These are phyloP conservation scores for Euwallacea similis DNA, from an alignment of 1,140 invertebrate species.

Conservation along the genomic window DNA sequence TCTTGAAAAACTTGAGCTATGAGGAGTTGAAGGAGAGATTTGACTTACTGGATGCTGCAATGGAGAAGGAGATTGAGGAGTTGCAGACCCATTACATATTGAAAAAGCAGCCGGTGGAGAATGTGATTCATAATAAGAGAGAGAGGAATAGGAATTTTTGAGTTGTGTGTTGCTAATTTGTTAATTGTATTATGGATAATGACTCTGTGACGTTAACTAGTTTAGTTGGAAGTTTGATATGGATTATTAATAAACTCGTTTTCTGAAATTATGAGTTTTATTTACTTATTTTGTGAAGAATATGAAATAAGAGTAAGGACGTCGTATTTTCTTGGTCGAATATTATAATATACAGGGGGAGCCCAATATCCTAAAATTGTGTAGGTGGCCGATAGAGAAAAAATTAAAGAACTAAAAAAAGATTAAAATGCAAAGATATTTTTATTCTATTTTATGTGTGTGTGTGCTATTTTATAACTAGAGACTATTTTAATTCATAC, in stretches of 20 bases:
- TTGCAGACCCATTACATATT: slow-evolving; percentile 92
- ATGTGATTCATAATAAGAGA: slow-evolving; percentile 83
- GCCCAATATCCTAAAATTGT: too few species aligned
- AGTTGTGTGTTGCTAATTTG: neutral
- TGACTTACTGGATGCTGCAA: slow-evolving; percentile 91
- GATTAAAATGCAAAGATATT: too few species aligned
- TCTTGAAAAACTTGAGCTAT: slow-evolving; percentile 68
- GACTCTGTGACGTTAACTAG: neutral
- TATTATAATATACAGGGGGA: too few species aligned
- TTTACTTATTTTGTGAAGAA: too few species aligned
- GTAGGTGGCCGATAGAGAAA: too few species aligned
- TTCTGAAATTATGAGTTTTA: neutral
- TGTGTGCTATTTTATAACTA: too few species aligned
- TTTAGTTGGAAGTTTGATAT: neutral
- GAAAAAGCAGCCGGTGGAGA: slow-evolving; percentile 96
- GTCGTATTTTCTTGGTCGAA: too few species aligned
- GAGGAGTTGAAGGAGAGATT: slow-evolving; percentile 90
- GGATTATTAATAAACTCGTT: neutral
- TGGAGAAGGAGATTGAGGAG: slow-evolving; percentile 98
- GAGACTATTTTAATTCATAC: too few species aligned
- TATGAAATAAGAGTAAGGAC: too few species aligned
- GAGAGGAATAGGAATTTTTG: slow-evolving; percentile 43
- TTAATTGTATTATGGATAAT: neutral
- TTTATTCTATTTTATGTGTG: too few species aligned
- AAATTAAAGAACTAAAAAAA: too few species aligned